Evolutionary conservation across 2,113 vertebrate genomes (phyloP).

Genomic region (Lates calcarifer): DNA sequence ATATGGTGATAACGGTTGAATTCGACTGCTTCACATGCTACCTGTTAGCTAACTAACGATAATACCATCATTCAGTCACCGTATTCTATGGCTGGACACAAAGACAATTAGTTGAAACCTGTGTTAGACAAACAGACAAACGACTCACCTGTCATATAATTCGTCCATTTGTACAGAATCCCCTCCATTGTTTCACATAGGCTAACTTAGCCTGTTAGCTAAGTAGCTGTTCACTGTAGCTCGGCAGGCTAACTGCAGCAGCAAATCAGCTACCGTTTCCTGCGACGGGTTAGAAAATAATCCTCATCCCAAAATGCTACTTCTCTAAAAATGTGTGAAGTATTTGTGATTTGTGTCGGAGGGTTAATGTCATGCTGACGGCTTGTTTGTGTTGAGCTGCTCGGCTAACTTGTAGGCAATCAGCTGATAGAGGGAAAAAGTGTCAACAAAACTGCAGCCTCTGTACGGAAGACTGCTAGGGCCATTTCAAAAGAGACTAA

Average conservation of each 20-base stretch:
- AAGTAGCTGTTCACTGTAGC: slow-evolving; percentile 10
- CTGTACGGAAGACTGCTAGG: slow-evolving; percentile 20
- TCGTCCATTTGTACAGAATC: slow-evolving; percentile 96
- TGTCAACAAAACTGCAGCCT: slow-evolving; percentile 67
- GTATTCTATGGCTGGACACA: background rate
- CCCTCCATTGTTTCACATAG: slow-evolving; percentile 89
- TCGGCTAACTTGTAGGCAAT: slow-evolving; percentile 21
- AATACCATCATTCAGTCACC: background rate
- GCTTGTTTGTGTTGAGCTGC: slow-evolving; percentile 2
- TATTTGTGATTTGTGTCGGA: background rate
- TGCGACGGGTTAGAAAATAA: background rate
- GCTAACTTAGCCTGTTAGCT: slow-evolving; percentile 34
- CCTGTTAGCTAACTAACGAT: background rate
- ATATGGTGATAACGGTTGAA: background rate
- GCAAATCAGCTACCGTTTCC: background rate
- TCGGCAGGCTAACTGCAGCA: slow-evolving; percentile 9
- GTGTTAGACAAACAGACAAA: background rate
- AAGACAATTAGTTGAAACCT: background rate
- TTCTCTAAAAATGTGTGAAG: too few species aligned
- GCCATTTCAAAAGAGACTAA: slow-evolving; percentile 10
- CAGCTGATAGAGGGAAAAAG: slow-evolving; percentile 38
- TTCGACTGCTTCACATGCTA: background rate
- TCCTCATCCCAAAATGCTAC: background rate
- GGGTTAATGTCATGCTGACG: background rate
- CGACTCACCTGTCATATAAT: slow-evolving; percentile 94